Evolutionary conservation across 2,888 invertebrate genomes (phyloP).

Genomic region (Cosmia trapezina): DNA sequence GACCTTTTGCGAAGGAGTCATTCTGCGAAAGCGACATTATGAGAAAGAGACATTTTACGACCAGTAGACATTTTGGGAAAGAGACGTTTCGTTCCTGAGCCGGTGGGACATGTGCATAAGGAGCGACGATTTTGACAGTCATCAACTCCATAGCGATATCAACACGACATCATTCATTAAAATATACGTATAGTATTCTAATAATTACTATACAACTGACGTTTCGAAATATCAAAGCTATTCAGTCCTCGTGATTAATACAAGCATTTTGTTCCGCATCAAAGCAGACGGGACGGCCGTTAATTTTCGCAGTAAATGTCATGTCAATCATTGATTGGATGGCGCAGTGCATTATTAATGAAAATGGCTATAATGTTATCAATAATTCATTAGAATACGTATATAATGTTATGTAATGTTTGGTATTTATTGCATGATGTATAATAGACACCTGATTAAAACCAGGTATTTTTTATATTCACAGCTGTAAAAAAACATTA

Average conservation of each 20-base stretch:
- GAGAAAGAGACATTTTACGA: too few relatives aligned
- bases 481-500: background rate
- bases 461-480: background rate
- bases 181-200: background rate
- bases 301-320: slow-evolving; percentile 44
- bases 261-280: slow-evolving; percentile 36
- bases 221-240: slow-evolving; percentile 1
- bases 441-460: background rate
- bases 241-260: slow-evolving; percentile 31
- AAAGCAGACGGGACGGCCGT: slow-evolving; percentile 25
- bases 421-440: slow-evolving; percentile 2
- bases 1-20: too few relatives aligned
- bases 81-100: too few relatives aligned
- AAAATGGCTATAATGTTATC: slow-evolving; percentile 14
- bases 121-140: background rate
- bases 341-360: slow-evolving; percentile 41
- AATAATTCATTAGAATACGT: slow-evolving; percentile 38
- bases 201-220: background rate
- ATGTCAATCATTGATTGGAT: slow-evolving; percentile 41
- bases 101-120: background rate
- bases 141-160: background rate
- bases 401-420: slow-evolving; percentile 2
- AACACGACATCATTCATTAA: background rate
- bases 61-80: too few relatives aligned
- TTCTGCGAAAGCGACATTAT: too few relatives aligned